Evolutionary conservation across 2,888 invertebrate species (phyloP).

Genomic region (Stenurella melanura): DNA sequence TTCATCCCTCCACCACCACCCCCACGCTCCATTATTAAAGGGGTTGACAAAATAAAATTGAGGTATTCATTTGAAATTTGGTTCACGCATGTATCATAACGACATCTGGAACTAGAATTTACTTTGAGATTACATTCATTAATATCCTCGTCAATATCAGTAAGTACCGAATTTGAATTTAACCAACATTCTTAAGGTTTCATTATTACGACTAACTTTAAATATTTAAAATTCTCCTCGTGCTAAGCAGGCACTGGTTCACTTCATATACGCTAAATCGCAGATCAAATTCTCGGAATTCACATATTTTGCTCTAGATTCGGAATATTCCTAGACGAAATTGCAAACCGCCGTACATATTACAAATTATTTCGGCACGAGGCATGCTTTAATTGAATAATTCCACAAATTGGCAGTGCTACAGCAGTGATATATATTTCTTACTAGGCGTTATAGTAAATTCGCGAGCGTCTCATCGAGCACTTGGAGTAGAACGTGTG

Average conservation of each 20-base stretch:
- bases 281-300: conserved; percentile 15
- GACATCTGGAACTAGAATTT: no score
- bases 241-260: neutral
- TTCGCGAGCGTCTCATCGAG: neutral
- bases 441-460: neutral
- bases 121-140: no score
- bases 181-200: no score
- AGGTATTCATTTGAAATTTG: no score
- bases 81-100: no score
- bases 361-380: conserved; percentile 7
- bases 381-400: conserved; percentile 30
- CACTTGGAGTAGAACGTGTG: neutral
- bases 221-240: no score
- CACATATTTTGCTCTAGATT: neutral
- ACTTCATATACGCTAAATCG: neutral
- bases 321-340: neutral
- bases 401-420: conserved; percentile 16
- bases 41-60: no score
- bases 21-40: no score
- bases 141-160: no score
- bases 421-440: conserved; percentile 12
- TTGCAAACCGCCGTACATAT: conserved; percentile 1
- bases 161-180: no score
- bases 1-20: no score
- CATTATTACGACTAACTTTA: no score